phyloP scores from a whole-genome alignment of 2,797 vertebrate genomes.

The Amniataba percoides region DNA sequence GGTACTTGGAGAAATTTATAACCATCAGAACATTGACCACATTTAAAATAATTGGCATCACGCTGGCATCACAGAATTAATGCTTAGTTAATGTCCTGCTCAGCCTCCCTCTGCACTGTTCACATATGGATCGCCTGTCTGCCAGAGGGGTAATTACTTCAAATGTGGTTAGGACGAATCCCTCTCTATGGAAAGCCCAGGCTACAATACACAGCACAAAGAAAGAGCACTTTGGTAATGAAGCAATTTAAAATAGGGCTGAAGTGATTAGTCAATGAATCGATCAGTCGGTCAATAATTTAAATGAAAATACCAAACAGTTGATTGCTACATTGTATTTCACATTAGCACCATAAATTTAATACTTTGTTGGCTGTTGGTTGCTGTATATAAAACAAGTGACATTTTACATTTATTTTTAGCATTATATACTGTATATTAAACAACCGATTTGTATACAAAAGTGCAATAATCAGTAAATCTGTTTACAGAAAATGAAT shows the following conservation, averaged over 20 bases:
- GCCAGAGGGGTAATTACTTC: conserved; percentile 64
- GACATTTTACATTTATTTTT: neutral
- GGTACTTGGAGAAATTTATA: conserved; percentile 49
- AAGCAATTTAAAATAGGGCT: conserved; percentile 15
- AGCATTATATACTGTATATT: neutral
- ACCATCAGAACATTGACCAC: conserved; percentile 56
- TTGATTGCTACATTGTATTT: neutral
- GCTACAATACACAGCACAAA: conserved; percentile 11
- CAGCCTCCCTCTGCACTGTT: conserved; percentile 61
- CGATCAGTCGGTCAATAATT: neutral
- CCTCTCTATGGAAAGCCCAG: conserved; percentile 28
- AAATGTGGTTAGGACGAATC: conserved; percentile 55
- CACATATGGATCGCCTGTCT: conserved; percentile 73
- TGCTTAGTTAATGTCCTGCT: conserved; percentile 72
- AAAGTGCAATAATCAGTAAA: neutral
- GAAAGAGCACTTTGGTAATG: conserved; percentile 30
- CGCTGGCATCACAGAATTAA: conserved; percentile 67
- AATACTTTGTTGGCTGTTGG: neutral
- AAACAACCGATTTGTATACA: neutral
- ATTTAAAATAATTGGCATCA: conserved; percentile 74
- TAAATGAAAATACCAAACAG: neutral
- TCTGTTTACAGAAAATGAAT: neutral
- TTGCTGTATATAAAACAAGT: neutral
- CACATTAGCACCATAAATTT: neutral
- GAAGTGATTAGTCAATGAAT: conserved; percentile 17